A percentile compares a stretch with the other conserved stretches of the same genome.
Evolutionary conservation across 2,113 vertebrate species (phyloP).

Genomic region (Colossoma macropomum): DNA sequence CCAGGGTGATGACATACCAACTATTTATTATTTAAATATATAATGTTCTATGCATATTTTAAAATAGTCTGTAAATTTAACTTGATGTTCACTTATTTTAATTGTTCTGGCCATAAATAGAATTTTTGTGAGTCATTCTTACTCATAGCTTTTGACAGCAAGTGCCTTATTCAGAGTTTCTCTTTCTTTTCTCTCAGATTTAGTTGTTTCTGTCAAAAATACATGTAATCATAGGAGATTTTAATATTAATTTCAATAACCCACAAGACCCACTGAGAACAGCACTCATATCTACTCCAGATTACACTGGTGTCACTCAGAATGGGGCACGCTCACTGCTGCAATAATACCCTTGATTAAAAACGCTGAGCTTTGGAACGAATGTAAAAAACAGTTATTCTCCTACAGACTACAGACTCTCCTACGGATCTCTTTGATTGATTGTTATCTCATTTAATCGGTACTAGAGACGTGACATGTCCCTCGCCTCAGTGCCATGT

Average conservation of each 20-base stretch:
- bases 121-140: too few species aligned
- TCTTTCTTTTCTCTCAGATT: not conserved
- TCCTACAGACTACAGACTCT: too few species aligned
- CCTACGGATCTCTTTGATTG: too few species aligned
- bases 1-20: too few species aligned
- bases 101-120: too few species aligned
- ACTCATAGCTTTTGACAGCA: too few species aligned
- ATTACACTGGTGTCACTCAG: not conserved
- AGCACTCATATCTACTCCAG: not conserved
- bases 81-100: too few species aligned
- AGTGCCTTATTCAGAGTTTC: not conserved
- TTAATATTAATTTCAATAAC: not conserved
- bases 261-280: not conserved
- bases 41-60: too few species aligned
- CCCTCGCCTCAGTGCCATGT: not conserved
- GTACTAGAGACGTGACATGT: not conserved
- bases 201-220: not conserved
- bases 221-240: not conserved
- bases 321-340: not conserved
- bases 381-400: too few species aligned
- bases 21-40: too few species aligned
- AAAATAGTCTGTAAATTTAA: too few species aligned
- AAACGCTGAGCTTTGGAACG: not conserved
- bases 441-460: not conserved
- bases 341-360: not conserved